Evolutionary conservation across 2,888 invertebrate species (phyloP), one percentile per base, ranked within the genome.

Genomic region (Himalopsyche japonica): DNA sequence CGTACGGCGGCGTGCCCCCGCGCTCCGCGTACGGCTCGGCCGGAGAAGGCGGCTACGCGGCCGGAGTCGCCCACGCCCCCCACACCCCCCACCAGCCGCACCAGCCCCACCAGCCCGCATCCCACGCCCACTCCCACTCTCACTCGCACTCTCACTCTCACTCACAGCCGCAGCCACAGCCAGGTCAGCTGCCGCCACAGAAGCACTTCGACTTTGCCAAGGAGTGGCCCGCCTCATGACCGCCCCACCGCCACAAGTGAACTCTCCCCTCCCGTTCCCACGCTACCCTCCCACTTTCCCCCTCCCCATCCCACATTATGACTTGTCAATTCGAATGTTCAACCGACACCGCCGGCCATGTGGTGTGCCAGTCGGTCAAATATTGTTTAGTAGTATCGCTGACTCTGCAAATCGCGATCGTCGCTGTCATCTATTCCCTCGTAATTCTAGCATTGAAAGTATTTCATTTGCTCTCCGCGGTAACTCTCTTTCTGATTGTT

Each of bases 141-240:
- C 57, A 49, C 49, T 49, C 49, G 4, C 49, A 57, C 70, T 70
- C 70, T 70, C 70, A 70, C 70, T 27, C 70, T 70, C 70, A 70
- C 70, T 27, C 70, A 70, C 84, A 85, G 81, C 82, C 85, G 15
- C 84, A 85, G 48, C 84, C 87, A 91, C 92, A 91, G 89, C 92
- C 92, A 91, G 87, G 87, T 84, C 87, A 86, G 84, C 92, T 92
- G 87, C 90, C 88, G 90, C 91, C 92, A 90, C 92, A 92, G 90
- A 92, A 92, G 91, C 92, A 92, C 91, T 92, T 92, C 92, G 92
- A 92, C 90, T 92, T 92, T 91, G 91, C 89, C 92, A 92, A 92
- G 92, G 92, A 92, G 91, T 92, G 92, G 92, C 92, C 92, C 88
- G 91, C 92, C 91, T 92, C 92, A 88, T 92, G 92, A 85, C 85